Percentiles rank a stretch among this genome's conserved stretches.
phyloP scores from a whole-genome alignment of 2,888 invertebrate genomes.

The Ellobium chinense region DNA sequence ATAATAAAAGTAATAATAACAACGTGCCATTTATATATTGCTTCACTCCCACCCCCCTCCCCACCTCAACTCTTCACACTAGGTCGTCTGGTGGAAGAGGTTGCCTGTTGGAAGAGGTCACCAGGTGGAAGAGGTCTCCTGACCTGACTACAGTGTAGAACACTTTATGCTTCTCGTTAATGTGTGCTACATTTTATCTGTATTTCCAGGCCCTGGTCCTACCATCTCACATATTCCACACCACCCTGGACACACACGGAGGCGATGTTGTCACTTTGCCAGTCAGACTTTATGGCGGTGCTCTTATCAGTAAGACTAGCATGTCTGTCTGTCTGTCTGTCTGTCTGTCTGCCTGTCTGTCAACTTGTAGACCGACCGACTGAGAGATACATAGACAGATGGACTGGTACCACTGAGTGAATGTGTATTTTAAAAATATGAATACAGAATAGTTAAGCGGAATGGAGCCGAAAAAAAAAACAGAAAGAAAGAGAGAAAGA shows the following conservation, averaged over 20 bases:
- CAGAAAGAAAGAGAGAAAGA: not conserved
- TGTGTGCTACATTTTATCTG: too few species aligned
- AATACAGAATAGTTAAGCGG: not conserved
- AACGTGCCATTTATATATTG: too few species aligned
- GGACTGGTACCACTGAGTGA: too few species aligned
- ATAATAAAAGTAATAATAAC: too few species aligned
- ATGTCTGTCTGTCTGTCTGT: not conserved
- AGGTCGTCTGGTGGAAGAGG: too few species aligned
- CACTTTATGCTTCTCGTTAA: too few species aligned
- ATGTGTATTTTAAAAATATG: not conserved
- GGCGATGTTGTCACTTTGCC: constrained; percentile 60
- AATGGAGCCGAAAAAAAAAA: not conserved
- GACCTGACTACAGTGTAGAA: too few species aligned
- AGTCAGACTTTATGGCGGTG: constrained; percentile 69
- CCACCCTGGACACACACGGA: constrained; percentile 61
- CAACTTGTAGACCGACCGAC: not conserved
- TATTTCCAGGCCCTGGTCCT: constrained; percentile 66
- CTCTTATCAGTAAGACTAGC: constrained; percentile 67
- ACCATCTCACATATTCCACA: constrained; percentile 65
- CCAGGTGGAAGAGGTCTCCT: too few species aligned
- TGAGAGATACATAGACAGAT: too few species aligned
- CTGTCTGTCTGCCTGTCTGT: not conserved
- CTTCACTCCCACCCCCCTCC: too few species aligned
- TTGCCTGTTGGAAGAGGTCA: too few species aligned
- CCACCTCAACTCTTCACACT: too few species aligned